Conservation (phyloP, 1,140 invertebrate genomes). For the Temnothorax nylanderi region DNA sequence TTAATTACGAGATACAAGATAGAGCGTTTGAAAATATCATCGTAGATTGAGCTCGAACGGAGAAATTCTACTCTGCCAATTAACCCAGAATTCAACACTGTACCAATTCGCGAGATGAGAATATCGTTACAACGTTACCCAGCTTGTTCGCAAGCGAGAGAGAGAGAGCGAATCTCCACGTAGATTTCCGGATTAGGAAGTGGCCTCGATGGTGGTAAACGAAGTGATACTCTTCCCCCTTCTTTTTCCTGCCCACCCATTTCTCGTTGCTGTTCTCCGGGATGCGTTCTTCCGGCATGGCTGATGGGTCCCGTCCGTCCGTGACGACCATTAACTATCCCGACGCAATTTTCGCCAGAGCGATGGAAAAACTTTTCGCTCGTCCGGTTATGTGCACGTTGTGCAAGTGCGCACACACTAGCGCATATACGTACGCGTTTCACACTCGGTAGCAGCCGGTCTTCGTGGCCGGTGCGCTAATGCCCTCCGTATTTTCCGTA, state of each 20-base stretch:
- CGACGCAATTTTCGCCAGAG: conserved; percentile 64
- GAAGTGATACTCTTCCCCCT: conserved; percentile 43
- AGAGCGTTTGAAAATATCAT: conserved; percentile 17
- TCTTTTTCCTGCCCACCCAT: conserved; percentile 40
- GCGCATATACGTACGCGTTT: neutral
- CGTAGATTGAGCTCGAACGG: neutral
- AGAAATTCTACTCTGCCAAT: conserved; percentile 9
- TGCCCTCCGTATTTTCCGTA: conserved; percentile 36
- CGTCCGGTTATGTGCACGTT: neutral
- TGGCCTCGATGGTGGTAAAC: conserved; percentile 28
- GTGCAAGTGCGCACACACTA: neutral
- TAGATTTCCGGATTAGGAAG: conserved; percentile 18
- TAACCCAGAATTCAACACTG: conserved; percentile 16
- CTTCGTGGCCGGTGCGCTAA: conserved; percentile 13
- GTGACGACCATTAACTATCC: conserved; percentile 67
- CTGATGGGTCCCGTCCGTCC: conserved; percentile 62
- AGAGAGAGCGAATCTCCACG: neutral
- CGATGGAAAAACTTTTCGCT: conserved; percentile 69
- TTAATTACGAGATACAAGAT: conserved; percentile 5
- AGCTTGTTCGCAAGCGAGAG: neutral
- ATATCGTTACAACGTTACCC: conserved; percentile 28
- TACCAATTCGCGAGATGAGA: conserved; percentile 5
- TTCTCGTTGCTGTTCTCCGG: conserved; percentile 44
- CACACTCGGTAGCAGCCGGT: conserved; percentile 7
- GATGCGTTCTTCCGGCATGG: conserved; percentile 57